These are phyloP conservation scores for Spisula subtruncata DNA, from an alignment of 2,888 invertebrate genomes.

Conservation along the genomic window DNA sequence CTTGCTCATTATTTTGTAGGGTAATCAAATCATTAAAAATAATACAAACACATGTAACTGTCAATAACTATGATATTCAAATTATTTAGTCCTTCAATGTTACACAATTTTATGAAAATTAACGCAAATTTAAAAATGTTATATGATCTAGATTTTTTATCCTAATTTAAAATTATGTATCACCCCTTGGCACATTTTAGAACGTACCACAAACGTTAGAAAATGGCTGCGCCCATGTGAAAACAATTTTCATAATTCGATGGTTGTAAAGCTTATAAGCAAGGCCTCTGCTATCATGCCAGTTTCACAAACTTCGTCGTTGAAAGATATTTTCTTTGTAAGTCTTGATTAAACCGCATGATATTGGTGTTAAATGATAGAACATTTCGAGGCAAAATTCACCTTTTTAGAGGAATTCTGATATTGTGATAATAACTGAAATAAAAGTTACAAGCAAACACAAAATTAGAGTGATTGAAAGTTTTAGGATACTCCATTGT, in stretches of 20 bases:
- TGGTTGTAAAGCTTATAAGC: slow-evolving; percentile 11
- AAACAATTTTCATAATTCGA: neutral
- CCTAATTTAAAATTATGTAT: neutral
- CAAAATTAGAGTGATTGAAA: too few relatives aligned
- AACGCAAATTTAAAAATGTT: neutral
- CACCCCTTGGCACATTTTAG: neutral
- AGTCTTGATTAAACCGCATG: slow-evolving; percentile 11
- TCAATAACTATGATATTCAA: neutral
- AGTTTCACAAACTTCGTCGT: slow-evolving; percentile 57
- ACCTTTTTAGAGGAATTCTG: too few relatives aligned
- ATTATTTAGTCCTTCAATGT: too few relatives aligned
- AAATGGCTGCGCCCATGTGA: slow-evolving; percentile 72
- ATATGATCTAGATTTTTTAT: neutral
- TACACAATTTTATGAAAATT: too few relatives aligned
- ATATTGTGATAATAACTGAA: too few relatives aligned
- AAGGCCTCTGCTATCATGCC: slow-evolving; percentile 64
- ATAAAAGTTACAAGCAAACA: too few relatives aligned
- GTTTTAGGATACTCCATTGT: too few relatives aligned
- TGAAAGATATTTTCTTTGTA: slow-evolving; percentile 75
- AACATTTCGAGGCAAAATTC: too few relatives aligned
- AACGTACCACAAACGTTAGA: slow-evolving; percentile 40
- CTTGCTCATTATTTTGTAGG: neutral
- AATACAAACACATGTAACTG: neutral
- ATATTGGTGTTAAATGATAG: too few relatives aligned
- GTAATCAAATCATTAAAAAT: neutral